These are phyloP conservation scores for Melanchra persicariae DNA, from an alignment of 2,888 invertebrate species.

Conservation along the genomic window DNA sequence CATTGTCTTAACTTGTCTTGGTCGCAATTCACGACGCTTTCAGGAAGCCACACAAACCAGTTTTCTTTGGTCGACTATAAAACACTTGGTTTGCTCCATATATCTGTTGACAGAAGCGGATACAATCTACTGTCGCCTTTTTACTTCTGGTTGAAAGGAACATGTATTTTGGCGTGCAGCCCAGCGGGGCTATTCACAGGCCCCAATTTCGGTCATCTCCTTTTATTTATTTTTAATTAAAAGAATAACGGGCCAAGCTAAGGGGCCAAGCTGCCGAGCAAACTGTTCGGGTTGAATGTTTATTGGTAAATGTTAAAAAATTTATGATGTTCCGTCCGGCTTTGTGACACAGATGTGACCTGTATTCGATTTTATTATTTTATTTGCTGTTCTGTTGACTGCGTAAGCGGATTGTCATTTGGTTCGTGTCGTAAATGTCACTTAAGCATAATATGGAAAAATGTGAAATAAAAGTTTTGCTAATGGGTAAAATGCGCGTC, in stretches of 20 bases:
- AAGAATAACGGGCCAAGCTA: constrained; percentile 17
- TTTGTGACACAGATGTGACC: neutral
- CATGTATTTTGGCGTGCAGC: constrained; percentile 42
- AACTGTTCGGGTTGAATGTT: constrained; percentile 2
- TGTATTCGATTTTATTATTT: constrained; percentile 8
- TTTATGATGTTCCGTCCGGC: neutral
- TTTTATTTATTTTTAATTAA: constrained; percentile 49
- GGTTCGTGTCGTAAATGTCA: neutral
- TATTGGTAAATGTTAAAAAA: constrained; percentile 23
- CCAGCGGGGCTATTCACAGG: constrained; percentile 19
- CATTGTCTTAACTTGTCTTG: neutral
- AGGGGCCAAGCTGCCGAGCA: neutral
- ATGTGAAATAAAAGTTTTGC: neutral
- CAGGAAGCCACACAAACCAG: neutral
- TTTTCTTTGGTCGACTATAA: constrained; percentile 1
- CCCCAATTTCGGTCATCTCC: neutral
- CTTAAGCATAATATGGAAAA: neutral
- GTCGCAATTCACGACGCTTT: neutral
- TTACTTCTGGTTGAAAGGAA: constrained; percentile 24
- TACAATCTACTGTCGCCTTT: constrained; percentile 19
- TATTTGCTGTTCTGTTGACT: neutral
- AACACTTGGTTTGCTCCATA: constrained; percentile 8
- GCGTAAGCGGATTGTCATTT: neutral
- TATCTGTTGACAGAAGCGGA: constrained; percentile 23
- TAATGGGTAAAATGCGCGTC: neutral